These are phyloP conservation scores for Microplitis deprimator DNA, from an alignment of 2,888 invertebrate species.

Conservation along the genomic window DNA sequence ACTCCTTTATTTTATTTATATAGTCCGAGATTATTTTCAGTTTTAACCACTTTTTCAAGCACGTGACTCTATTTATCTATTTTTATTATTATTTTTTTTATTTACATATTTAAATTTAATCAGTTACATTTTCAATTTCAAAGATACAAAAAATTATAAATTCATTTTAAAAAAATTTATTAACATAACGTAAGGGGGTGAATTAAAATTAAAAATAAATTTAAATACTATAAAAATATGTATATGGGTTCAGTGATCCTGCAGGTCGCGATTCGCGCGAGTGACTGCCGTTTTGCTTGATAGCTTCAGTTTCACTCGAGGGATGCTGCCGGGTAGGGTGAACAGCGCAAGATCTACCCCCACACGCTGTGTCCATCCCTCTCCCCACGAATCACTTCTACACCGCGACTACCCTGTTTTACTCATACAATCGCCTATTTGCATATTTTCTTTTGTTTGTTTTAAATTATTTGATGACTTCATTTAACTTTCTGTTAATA, in stretches of 20 bases:
- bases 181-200: too few relatives aligned
- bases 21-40: neutral
- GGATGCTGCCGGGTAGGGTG: constrained; percentile 68
- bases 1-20: neutral
- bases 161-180: too few relatives aligned
- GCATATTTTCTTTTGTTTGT: neutral
- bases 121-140: neutral
- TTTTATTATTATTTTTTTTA: neutral
- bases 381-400: constrained; percentile 43
- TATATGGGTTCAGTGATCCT: constrained; percentile 49
- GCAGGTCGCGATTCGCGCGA: constrained; percentile 67
- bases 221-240: neutral
- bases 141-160: too few relatives aligned
- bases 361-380: constrained; percentile 53
- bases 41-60: neutral
- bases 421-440: constrained; percentile 12
- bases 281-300: constrained; percentile 64
- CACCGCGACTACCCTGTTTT: constrained; percentile 33
- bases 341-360: constrained; percentile 69
- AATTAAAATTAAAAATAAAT: neutral
- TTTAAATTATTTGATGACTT: neutral
- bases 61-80: neutral
- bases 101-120: neutral
- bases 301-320: constrained; percentile 53
- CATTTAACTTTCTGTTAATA: neutral